Conservation (phyloP, 2,888 invertebrate species). For the Hoplodrina ambigua region DNA sequence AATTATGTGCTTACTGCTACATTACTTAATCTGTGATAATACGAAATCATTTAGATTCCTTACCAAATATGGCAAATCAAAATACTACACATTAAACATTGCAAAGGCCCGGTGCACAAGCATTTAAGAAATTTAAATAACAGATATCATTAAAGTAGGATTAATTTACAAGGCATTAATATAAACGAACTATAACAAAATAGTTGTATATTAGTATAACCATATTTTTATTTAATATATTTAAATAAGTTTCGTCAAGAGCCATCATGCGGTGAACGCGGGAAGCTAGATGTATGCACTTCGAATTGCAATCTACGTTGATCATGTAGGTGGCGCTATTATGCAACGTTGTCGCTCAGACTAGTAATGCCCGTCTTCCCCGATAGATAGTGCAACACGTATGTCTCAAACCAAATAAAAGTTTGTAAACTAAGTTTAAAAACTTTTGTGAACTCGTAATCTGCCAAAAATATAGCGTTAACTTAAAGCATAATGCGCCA, state of each 20-base stretch:
- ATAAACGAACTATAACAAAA: constrained; percentile 23
- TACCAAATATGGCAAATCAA: constrained; percentile 52
- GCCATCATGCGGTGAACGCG: constrained; percentile 29
- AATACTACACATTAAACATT: constrained; percentile 11
- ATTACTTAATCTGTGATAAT: constrained; percentile 10
- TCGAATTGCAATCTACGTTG: constrained; percentile 7
- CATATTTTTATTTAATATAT: neutral
- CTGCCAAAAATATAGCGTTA: constrained; percentile 3
- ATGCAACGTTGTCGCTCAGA: constrained; percentile 23
- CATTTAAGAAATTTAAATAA: constrained; percentile 16
- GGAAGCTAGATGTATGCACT: constrained; percentile 20
- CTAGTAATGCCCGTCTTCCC: constrained; percentile 47
- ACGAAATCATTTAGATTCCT: constrained; percentile 39
- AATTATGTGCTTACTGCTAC: constrained; percentile 13
- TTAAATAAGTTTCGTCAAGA: constrained; percentile 14
- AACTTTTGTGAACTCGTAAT: constrained; percentile 14
- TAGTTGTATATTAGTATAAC: neutral
- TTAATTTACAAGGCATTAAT: constrained; percentile 6
- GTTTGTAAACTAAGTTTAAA: constrained; percentile 32
- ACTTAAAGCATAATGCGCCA: constrained; percentile 20
- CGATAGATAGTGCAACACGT: constrained; percentile 37
- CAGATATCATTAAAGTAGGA: constrained; percentile 14
- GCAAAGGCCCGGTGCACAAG: constrained; percentile 21
- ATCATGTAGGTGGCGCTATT: constrained; percentile 37
- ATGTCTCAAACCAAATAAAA: constrained; percentile 20